Percentiles rank a stretch among this genome's conserved stretches.
Evolutionary conservation across 2,113 vertebrate species (phyloP).

Genomic region (Sylvietta virens): DNA sequence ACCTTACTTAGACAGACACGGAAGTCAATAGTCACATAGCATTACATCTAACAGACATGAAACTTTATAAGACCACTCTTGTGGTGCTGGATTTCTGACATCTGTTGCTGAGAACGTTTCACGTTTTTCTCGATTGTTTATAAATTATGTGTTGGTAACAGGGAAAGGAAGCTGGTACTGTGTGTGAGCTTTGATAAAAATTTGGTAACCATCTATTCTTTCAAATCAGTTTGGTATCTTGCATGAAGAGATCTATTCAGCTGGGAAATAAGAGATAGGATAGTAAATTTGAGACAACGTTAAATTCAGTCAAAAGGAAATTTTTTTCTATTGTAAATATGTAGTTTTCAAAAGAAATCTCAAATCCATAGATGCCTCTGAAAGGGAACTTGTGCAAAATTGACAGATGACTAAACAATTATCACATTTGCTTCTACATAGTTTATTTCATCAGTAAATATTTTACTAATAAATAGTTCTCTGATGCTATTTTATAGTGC

Average conservation of each 20-base stretch:
- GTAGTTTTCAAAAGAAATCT: not conserved
- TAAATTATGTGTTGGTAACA: not conserved
- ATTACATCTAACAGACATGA: not conserved
- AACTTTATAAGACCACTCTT: fast-evolving
- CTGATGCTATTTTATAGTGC: not conserved
- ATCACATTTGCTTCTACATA: not conserved
- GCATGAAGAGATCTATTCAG: fast-evolving
- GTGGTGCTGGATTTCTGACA: not conserved
- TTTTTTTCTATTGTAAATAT: not conserved
- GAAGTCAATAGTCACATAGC: not conserved
- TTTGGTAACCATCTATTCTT: fast-evolving
- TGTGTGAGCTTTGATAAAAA: not conserved
- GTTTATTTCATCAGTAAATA: not conserved
- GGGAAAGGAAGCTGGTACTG: not conserved
- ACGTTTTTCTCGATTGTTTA: fast-evolving
- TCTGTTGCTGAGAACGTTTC: not conserved
- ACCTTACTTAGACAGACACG: not conserved
- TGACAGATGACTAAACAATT: not conserved
- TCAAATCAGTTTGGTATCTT: not conserved
- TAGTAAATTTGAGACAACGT: not conserved
- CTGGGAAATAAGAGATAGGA: not conserved
- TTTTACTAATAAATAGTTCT: not conserved
- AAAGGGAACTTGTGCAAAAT: not conserved
- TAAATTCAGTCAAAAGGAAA: not conserved
- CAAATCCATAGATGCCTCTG: not conserved